phyloP scores from a whole-genome alignment of 2,113 vertebrate genomes.

The Ivindomyrus marchei region DNA sequence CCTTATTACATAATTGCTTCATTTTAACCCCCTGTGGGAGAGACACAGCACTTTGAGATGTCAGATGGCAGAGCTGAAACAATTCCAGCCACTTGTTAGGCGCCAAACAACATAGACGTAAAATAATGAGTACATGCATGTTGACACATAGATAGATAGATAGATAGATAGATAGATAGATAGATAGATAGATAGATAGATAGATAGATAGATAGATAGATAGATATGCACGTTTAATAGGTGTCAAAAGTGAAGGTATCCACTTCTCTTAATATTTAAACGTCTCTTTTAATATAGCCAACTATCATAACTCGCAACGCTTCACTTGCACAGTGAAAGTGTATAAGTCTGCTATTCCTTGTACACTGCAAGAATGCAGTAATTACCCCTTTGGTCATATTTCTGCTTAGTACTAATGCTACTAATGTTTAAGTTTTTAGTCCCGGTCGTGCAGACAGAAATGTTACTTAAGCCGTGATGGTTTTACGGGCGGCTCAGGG shows the following conservation, averaged over 20 bases:
- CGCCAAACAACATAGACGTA: not conserved
- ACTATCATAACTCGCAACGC: not conserved
- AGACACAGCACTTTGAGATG: not conserved
- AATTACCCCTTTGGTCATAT: not conserved
- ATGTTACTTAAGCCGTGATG: conserved; percentile 26
- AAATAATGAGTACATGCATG: not conserved
- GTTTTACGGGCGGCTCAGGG: conserved; percentile 24
- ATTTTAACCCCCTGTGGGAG: conserved; percentile 21
- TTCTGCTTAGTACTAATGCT: not conserved
- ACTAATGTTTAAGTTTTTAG: not conserved
- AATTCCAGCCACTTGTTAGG: not conserved
- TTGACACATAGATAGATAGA: not conserved
- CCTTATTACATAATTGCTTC: conserved; percentile 15
- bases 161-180: not conserved
- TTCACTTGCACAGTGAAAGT: not conserved
- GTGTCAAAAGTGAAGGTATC: not conserved
- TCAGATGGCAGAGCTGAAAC: not conserved
- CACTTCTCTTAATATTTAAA: not conserved
- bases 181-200: not conserved
- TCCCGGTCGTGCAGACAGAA: not conserved
- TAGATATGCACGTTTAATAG: no score
- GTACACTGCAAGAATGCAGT: not conserved
- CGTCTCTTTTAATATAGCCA: not conserved
- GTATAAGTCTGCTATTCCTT: not conserved
- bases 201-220: no score